These are phyloP conservation scores for Virgularia gustaviana DNA, from an alignment of 92 coral and sea anemone genomes.

Conservation along the genomic window DNA sequence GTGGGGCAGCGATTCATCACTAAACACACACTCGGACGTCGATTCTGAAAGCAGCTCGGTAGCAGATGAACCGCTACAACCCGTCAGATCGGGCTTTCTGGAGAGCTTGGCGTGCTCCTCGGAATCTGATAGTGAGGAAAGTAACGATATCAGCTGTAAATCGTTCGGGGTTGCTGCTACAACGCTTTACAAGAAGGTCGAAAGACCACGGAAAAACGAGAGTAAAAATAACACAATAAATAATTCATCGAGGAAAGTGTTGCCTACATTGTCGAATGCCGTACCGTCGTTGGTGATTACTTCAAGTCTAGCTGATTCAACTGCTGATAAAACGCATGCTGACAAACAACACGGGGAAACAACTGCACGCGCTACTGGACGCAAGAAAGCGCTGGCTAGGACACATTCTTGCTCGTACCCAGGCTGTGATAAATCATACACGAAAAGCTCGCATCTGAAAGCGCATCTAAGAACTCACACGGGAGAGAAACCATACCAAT, in stretches of 20 bases:
- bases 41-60: slow-evolving; percentile 39
- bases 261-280: slow-evolving; percentile 53
- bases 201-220: slow-evolving; percentile 37
- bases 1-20: slow-evolving; percentile 36
- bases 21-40: slow-evolving; percentile 27
- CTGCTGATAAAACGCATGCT: slow-evolving; percentile 55
- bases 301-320: slow-evolving; percentile 54
- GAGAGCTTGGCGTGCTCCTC: slow-evolving; percentile 24
- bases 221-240: slow-evolving; percentile 51
- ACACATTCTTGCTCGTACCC: slow-evolving; percentile 96
- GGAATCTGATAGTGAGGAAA: slow-evolving; percentile 39
- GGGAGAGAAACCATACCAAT: slow-evolving; percentile 96
- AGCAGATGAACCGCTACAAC: slow-evolving; percentile 21
- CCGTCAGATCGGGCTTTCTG: slow-evolving; percentile 19
- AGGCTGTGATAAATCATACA: slow-evolving; percentile 95
- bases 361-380: slow-evolving; percentile 71
- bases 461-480: slow-evolving; percentile 99
- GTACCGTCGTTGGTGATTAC: slow-evolving; percentile 44
- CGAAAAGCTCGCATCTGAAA: slow-evolving; percentile 96
- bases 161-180: slow-evolving; percentile 21
- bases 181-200: slow-evolving; percentile 27
- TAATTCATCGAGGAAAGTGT: slow-evolving; percentile 52
- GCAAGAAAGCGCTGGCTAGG: slow-evolving; percentile 86
- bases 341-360: slow-evolving; percentile 52
- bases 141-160: slow-evolving; percentile 29